Percentiles rank a stretch among this genome's conserved stretches.
These are phyloP conservation scores for Stenotaenia linearis DNA, from an alignment of 2,888 invertebrate species.

Conservation along the genomic window DNA sequence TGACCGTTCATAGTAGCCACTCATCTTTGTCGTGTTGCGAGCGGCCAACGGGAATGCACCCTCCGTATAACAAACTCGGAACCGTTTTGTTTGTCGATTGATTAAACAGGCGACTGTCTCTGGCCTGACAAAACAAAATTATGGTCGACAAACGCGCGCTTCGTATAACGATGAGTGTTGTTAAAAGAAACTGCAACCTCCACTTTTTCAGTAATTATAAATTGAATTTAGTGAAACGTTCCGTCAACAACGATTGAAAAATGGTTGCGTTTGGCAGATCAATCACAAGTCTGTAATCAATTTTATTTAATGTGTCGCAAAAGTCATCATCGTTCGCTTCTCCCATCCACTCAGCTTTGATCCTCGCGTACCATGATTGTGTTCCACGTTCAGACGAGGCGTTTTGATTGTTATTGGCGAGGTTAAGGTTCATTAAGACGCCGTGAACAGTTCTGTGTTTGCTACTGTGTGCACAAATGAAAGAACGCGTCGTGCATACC, in stretches of 20 bases:
- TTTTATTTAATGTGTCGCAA: background rate
- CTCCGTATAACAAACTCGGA: background rate
- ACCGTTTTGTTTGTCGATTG: constrained; percentile 1
- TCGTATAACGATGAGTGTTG: background rate
- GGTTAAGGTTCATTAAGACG: constrained; percentile 29
- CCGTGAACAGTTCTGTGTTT: constrained; percentile 1
- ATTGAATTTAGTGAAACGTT: background rate
- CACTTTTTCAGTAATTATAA: too few species aligned
- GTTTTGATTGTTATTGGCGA: constrained; percentile 28
- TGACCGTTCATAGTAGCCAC: constrained; percentile 24
- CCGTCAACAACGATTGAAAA: background rate
- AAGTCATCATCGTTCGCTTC: background rate
- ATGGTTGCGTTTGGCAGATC: background rate
- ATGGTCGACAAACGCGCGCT: background rate
- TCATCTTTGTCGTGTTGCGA: background rate
- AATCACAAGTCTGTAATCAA: background rate
- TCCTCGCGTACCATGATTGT: background rate
- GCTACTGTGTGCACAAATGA: background rate
- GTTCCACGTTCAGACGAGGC: background rate
- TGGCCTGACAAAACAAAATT: background rate
- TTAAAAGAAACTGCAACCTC: too few species aligned
- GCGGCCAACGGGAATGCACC: background rate
- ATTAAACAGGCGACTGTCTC: background rate
- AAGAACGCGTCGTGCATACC: background rate
- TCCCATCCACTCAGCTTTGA: background rate